Evolutionary conservation across 2,113 vertebrate species (phyloP).

Genomic region (Boulengeromyrus knoepffleri): DNA sequence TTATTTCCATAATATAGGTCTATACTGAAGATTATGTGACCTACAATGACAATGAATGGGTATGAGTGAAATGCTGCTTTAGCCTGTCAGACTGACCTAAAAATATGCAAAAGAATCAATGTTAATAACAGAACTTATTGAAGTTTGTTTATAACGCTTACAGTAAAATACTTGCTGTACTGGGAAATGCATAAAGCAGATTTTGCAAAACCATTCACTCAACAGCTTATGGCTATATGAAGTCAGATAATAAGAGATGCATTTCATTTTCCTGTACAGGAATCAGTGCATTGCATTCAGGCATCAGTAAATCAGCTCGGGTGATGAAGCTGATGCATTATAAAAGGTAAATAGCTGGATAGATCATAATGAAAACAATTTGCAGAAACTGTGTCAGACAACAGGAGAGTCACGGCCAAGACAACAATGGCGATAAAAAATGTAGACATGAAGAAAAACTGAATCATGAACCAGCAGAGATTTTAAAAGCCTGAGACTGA

Average conservation of each 20-base stretch:
- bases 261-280: background rate
- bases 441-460: background rate
- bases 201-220: background rate
- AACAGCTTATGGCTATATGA: background rate
- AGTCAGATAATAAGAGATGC: background rate
- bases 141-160: background rate
- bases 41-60: background rate
- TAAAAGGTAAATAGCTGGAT: background rate
- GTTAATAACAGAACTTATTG: background rate
- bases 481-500: background rate
- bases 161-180: background rate
- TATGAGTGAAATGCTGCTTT: background rate
- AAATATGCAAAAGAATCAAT: background rate
- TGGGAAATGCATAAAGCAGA: background rate
- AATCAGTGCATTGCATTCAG: background rate
- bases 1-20: background rate
- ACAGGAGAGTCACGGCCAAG: background rate
- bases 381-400: background rate
- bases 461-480: background rate
- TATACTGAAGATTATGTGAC: background rate
- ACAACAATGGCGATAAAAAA: background rate
- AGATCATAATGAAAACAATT: background rate
- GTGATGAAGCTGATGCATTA: background rate
- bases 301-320: background rate
- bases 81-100: background rate